Conservation (phyloP, 1,140 invertebrate species). For the Musca domestica region DNA sequence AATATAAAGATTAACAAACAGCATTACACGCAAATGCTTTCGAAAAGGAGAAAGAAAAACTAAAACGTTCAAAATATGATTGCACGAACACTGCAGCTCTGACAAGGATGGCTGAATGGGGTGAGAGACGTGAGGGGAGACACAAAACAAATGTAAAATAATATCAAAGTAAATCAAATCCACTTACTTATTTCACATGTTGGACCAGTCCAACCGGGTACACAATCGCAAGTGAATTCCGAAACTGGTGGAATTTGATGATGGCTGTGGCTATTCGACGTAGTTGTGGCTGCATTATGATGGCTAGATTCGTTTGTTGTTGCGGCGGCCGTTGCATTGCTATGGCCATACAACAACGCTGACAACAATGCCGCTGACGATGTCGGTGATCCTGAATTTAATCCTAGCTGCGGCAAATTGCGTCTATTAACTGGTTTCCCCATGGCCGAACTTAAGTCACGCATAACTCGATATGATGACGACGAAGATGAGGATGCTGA, state of each 20-base stretch:
- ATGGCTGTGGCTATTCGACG: conserved; percentile 23
- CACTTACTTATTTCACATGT: conserved; percentile 71
- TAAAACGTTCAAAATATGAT: conserved; percentile 1
- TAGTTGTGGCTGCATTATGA: conserved; percentile 18
- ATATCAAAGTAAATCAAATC: not conserved
- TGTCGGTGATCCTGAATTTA: conserved; percentile 26
- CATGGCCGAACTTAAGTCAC: conserved; percentile 54
- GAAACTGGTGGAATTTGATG: conserved; percentile 37
- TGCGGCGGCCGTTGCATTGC: conserved; percentile 15
- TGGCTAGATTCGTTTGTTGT: conserved; percentile 5
- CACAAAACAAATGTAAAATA: not conserved
- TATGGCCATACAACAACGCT: conserved; percentile 3
- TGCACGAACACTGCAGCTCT: no score
- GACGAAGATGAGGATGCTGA: no score
- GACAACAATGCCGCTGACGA: conserved; percentile 21
- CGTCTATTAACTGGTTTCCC: conserved; percentile 54
- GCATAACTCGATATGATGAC: conserved; percentile 42
- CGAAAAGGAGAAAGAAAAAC: not conserved
- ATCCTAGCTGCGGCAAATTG: conserved; percentile 39
- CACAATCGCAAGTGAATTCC: conserved; percentile 76
- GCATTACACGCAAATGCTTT: not conserved
- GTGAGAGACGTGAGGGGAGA: not conserved
- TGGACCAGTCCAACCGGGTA: conserved; percentile 78
- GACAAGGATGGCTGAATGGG: not conserved
- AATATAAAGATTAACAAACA: not conserved